Evolutionary conservation across 1,140 invertebrate species (phyloP), one percentile per base, ranked within the genome.

Genomic region (Wasmannia auropunctata): DNA sequence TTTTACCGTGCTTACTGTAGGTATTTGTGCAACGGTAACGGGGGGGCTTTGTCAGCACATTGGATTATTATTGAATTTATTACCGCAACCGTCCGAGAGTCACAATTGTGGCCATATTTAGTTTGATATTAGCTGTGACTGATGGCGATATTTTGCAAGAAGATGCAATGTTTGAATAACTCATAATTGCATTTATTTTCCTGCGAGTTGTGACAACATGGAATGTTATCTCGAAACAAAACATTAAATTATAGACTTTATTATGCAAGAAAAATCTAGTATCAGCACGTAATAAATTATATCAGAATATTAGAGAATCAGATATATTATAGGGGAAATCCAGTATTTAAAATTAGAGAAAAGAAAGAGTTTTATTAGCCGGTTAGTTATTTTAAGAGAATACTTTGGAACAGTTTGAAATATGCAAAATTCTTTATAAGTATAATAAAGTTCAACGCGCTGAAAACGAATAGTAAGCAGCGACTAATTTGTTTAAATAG

Each of bases 41-140:
- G n/a, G n/a, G n/a, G n/a, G n/a, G 74, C 72, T 85, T 65, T 85
- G 43, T 77, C 46, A 34, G 25, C 46, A 16, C 37, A 37, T 46
- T 37, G 46, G 81, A 85, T 85, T 85, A 85, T 85, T 85, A 34
- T 85, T 63, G 81, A 62, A 77, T 85, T 85, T 85, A 85, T 85
- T 67, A 77, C 56, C 43, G 72, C 58, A 63, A 19, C 43, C 70
- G 19, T 31, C 19, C 25, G 40, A 58, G 37, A 81, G n/a, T 40
- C 22, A n/a, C 51, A 74, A 74, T 74, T 31, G 51, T 43, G 49
- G 54, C 49, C 49, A 56, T 70, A 72, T 83, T 83, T 74, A 34
- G 69, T 3, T 60, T 6, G 28, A 77, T 56, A 77, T 85, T 63
- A 76, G 72, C 58, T 63, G 22, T 40, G 31, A 83, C 7, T 8